These are phyloP conservation scores for Caenorhabditis becei DNA, from an alignment of 2,888 invertebrate genomes.

Conservation along the genomic window DNA sequence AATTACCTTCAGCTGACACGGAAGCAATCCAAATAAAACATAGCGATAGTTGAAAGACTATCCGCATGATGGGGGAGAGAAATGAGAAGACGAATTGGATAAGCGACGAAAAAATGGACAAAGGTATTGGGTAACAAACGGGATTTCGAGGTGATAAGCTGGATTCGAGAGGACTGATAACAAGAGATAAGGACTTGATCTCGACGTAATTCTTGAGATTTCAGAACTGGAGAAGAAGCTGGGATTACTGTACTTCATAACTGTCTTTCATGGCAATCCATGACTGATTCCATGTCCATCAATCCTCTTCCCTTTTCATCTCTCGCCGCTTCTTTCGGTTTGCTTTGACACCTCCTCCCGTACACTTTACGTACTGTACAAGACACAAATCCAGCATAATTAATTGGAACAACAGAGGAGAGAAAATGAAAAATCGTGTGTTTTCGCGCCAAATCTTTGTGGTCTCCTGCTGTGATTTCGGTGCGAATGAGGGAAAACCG, in stretches of 20 bases:
- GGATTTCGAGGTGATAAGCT: conserved; percentile 14
- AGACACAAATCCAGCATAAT: conserved; percentile 13
- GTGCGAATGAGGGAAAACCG: conserved; percentile 1
- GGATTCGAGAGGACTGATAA: conserved; percentile 6
- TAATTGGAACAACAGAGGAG: neutral
- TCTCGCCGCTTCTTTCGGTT: neutral
- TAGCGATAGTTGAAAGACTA: conserved; percentile 1
- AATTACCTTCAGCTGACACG: conserved; percentile 4
- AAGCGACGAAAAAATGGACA: conserved; percentile 7
- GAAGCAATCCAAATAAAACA: conserved; percentile 1
- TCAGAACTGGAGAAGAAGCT: neutral
- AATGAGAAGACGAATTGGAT: conserved; percentile 21
- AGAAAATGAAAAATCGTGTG: conserved; percentile 4
- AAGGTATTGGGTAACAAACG: conserved; percentile 46
- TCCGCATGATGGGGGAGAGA: conserved; percentile 1
- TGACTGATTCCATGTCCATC: neutral
- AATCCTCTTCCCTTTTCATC: neutral
- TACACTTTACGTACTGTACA: neutral
- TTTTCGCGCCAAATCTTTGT: conserved; percentile 5
- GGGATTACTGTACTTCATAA: no score
- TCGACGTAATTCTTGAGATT: neutral
- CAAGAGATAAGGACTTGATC: neutral
- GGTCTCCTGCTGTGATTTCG: conserved; percentile 12
- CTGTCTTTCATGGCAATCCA: neutral
- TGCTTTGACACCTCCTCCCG: neutral